phyloP scores from a whole-genome alignment of 2,797 vertebrate genomes.

The Acanthurus leucopareius region DNA sequence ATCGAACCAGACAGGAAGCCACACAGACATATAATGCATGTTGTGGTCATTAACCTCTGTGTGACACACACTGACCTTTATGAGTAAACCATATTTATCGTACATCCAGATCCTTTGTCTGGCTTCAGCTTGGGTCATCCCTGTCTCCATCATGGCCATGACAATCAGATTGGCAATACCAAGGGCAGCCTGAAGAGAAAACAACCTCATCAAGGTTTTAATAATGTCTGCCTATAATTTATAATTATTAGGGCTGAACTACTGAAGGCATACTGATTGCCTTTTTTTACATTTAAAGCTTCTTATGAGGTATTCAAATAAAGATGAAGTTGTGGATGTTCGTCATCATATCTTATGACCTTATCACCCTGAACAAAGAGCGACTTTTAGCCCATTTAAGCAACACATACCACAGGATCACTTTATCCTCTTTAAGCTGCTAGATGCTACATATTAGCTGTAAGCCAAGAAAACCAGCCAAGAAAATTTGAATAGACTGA shows the following conservation, averaged over 20 bases:
- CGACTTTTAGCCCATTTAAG: no score
- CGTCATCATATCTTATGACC: no score
- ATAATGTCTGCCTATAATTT: no score
- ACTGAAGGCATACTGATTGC: no score
- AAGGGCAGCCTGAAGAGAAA: conserved; percentile 90
- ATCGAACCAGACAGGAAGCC: conserved; percentile 48
- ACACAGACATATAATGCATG: conserved; percentile 29
- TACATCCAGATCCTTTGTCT: conserved; percentile 94
- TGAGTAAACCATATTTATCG: conserved; percentile 92
- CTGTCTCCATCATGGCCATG: conserved; percentile 94
- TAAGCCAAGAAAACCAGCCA: not conserved
- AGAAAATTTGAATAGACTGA: not conserved
- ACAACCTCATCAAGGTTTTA: not conserved
- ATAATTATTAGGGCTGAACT: no score
- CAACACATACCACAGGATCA: no score
- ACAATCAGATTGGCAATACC: conserved; percentile 98
- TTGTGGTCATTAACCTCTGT: conserved; percentile 5
- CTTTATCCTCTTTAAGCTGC: no score
- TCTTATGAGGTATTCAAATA: no score
- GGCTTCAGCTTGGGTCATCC: conserved; percentile 89
- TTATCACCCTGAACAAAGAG: no score
- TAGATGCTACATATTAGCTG: no score
- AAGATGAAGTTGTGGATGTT: no score
- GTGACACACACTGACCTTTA: conserved; percentile 86
- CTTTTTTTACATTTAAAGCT: no score